Conservation (phyloP, 2,113 vertebrate species). For the Circaetus gallicus region DNA sequence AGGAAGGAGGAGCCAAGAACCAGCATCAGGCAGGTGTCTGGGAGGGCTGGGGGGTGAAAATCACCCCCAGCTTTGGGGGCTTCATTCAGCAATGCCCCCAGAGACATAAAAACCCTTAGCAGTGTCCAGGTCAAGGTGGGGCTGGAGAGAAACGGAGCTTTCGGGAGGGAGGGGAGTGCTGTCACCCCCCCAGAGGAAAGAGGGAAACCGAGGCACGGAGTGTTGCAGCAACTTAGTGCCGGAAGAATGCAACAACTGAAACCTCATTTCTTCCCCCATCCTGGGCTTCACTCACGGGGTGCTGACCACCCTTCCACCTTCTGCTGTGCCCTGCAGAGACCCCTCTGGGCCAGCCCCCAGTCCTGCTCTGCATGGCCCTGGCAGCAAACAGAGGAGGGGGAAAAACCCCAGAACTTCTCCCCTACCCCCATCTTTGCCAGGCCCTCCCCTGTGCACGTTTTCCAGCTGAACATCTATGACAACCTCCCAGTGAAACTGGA, state of each 20-base stretch:
- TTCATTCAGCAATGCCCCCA: background rate
- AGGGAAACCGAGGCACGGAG: background rate
- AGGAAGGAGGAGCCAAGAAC: background rate
- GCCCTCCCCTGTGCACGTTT: background rate
- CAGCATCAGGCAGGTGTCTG: background rate
- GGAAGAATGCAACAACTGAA: background rate
- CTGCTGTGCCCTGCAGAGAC: background rate
- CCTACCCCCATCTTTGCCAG: background rate
- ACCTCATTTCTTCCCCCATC: background rate
- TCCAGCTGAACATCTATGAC: background rate
- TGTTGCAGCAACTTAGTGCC: background rate
- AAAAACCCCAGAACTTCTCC: background rate
- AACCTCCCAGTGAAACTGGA: background rate
- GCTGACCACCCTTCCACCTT: background rate
- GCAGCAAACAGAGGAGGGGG: background rate
- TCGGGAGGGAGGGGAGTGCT: background rate
- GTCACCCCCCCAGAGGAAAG: background rate
- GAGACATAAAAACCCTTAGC: background rate
- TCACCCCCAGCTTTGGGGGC: background rate
- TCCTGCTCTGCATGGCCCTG: background rate
- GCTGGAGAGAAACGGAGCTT: background rate
- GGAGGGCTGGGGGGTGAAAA: background rate
- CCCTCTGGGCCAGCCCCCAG: background rate
- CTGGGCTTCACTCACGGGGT: rapidly evolving
- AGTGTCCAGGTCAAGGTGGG: background rate